Base-by-base conservation (phyloP, 1,140 invertebrate genomes). In the Drosophila insularis region DNA sequence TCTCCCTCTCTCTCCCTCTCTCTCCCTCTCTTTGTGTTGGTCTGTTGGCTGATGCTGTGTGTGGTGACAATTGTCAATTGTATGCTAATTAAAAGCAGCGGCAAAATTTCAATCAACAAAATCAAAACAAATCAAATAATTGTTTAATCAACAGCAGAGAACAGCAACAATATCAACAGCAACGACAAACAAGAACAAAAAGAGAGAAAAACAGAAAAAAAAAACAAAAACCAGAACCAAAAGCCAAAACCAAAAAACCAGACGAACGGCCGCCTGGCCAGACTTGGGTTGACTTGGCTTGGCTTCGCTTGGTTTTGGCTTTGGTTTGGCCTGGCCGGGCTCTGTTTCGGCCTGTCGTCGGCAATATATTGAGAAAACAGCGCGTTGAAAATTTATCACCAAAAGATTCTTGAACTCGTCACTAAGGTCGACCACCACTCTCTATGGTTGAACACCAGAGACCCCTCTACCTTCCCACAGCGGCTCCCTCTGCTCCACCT, bases 331-430 rank as follows among this genome's bases (percentile, higher is more conserved):
- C 19, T n/a, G 17, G 43, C 43, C 27, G 4, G 23, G 23, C 27
- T 27, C 27, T 27, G 4, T 27, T 27, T 46, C 17, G 43, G 17
- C 17, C 43, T 14, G 31, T 35, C 14, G 54, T 35, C 31, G 55
- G 32, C 31, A 31, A 50, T 58, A 50, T 58, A 58, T 58, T 23
- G 55, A 35, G 14, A 21, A 46, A 32, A 58, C 55, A 37, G 55
- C 55, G 55, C 55, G 55, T 58, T 58, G 55, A 58, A 58, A 58
- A 58, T 58, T 58, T 58, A 58, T 58, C 55, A 58, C 55, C 55
- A 58, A 58, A 58, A 58, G 55, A 58, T 58, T 58, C 55, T 58
- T 58, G 55, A 58, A 58, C 55, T 58, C 55, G 55, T 58, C 55
- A 58, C 55, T 58, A 58, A 58, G 55, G 55, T 58, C 55, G 55